Evolutionary conservation across 1,140 invertebrate genomes (phyloP), one percentile per base, ranked within the genome.

Genomic region (Venustaconcha ellipsiformis): DNA sequence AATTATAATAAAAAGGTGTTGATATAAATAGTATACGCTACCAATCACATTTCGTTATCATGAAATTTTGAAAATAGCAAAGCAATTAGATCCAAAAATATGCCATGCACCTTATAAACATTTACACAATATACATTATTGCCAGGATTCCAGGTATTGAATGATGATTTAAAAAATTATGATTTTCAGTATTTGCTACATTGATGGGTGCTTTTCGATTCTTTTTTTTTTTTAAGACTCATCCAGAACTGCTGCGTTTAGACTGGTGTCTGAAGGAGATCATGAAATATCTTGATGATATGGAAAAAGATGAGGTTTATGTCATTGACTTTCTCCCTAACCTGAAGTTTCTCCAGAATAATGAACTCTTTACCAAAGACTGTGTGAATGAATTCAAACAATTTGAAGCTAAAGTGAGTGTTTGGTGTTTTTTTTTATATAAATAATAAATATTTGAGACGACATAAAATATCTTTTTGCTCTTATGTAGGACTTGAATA

Each of bases 311-410:
- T 5, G 55, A 66, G 17, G 60, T 72, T 48, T 71, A 57, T n/a
- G 58, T 77, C 13, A 59, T 77, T 60, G 75, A 77, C 57, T 57
- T 77, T 0, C 71, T 77, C 70, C 75, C 75, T 18, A 77, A 77
- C 70, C 58, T 77, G 1, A 77, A 71, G 63, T 77, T 69, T 69
- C 71, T 77, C 70, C 58, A 72, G 23, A 58, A 30, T n/a, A 77
- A 77, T 67, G 56, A 62, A 3, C 14, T 57, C 20, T 77, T 77
- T 57, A 77, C 72, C 58, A 77, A 77, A 37, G 75, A 77, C 57
- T 77, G 75, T 63, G 13, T 57, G 26, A 58, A 72, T 18, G 75
- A 77, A 26, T 72, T 77, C 37, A 67, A 56, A 60, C 0, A 23
- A 12, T 77, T 77, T 57, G 69, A 77, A 60, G 69, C 67, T 23